A percentile compares a stretch with the other conserved stretches of the same genome.
Conservation (phyloP, 2,113 vertebrate genomes). For the Formicarius rufipectus region DNA sequence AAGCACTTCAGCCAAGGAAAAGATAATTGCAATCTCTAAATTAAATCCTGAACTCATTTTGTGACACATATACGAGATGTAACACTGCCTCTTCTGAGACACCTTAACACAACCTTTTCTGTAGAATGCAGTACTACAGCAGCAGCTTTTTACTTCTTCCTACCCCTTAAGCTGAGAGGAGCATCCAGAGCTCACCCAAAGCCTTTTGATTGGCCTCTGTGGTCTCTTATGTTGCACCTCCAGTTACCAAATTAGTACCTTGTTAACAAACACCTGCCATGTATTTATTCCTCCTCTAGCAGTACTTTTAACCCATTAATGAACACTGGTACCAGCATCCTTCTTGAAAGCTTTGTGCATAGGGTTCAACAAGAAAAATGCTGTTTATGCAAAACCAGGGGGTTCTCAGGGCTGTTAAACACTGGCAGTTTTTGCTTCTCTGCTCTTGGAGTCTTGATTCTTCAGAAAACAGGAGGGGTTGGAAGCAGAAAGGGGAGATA, state of each 20-base stretch:
- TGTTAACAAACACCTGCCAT: conserved; percentile 34
- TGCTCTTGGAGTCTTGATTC: neutral
- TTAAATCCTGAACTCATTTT: neutral
- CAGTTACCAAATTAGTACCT: conserved; percentile 55
- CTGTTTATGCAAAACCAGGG: neutral
- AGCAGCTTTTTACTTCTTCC: neutral
- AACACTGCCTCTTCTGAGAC: neutral
- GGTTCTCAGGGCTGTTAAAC: neutral
- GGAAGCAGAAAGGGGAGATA: neutral
- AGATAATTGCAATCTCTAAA: neutral
- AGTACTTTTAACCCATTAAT: neutral
- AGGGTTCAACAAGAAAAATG: neutral
- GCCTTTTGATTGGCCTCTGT: conserved; percentile 21
- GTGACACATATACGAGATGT: neutral
- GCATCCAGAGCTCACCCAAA: neutral
- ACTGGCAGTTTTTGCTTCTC: neutral
- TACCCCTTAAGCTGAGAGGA: neutral
- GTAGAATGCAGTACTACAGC: neutral
- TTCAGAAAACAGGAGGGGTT: neutral
- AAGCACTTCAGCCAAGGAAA: neutral
- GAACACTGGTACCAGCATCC: neutral
- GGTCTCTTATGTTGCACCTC: conserved; percentile 9
- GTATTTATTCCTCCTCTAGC: conserved; percentile 11
- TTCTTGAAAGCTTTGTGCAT: neutral
- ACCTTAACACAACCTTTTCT: neutral